phyloP scores from a whole-genome alignment of 2,113 vertebrate genomes.

The Apteryx owenii region DNA sequence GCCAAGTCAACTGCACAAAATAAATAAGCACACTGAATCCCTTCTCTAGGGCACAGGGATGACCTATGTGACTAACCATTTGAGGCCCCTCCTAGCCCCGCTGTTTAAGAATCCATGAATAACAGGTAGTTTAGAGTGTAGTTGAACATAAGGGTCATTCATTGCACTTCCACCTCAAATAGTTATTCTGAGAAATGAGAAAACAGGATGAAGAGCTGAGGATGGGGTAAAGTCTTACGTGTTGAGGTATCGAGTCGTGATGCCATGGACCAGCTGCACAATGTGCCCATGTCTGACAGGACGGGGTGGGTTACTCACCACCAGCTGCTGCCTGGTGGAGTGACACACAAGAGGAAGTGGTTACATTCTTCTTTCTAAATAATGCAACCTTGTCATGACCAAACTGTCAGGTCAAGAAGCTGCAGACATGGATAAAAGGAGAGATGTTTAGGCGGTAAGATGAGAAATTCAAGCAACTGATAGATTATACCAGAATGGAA shows the following conservation, averaged over 20 bases:
- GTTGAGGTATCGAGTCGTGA: constrained; percentile 94
- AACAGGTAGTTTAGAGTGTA: background rate
- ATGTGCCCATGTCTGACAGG: constrained; percentile 89
- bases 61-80: background rate
- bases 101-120: background rate
- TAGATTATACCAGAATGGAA: background rate
- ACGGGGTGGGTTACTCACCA: constrained; percentile 86
- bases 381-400: background rate
- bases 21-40: background rate
- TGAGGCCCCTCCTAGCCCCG: background rate
- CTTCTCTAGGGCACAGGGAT: background rate
- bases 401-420: background rate
- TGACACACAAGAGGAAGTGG: background rate
- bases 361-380: background rate
- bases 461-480: background rate
- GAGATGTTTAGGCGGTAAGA: background rate
- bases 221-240: constrained; percentile 79
- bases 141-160: background rate
- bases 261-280: constrained; percentile 93
- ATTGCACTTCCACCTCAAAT: background rate
- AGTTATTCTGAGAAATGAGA: background rate
- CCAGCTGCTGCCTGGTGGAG: constrained; percentile 86
- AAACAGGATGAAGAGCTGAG: background rate
- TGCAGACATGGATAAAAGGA: background rate
- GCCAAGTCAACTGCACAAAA: background rate